A percentile compares a stretch with the other conserved stretches of the same genome.
Conservation (phyloP, 2,113 vertebrate species). For the Nerophis ophidion region DNA sequence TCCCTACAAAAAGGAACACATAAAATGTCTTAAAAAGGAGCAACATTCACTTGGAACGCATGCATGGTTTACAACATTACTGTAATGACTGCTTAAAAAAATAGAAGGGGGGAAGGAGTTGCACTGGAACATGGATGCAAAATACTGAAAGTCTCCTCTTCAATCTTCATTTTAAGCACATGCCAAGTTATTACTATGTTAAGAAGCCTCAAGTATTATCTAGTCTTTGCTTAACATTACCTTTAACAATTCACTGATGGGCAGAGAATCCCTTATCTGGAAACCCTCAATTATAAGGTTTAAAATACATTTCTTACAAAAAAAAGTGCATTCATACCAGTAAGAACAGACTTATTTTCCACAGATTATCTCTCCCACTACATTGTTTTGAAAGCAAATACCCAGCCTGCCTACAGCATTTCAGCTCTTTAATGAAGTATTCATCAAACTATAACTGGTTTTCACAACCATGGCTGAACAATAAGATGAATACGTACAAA, state of each 20-base stretch:
- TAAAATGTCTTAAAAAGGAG: constrained; percentile 24
- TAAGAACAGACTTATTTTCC: constrained; percentile 54
- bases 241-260: constrained; percentile 45
- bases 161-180: constrained; percentile 30
- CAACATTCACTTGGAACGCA: constrained; percentile 31
- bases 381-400: constrained; percentile 46
- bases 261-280: constrained; percentile 56
- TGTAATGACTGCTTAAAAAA: not conserved
- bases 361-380: constrained; percentile 42
- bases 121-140: constrained; percentile 33
- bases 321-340: constrained; percentile 67
- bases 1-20: constrained; percentile 17
- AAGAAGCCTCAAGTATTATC: constrained; percentile 49
- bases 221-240: constrained; percentile 49
- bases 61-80: constrained; percentile 25
- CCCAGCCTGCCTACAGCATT: constrained; percentile 53
- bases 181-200: constrained; percentile 53
- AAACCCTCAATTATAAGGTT: constrained; percentile 42
- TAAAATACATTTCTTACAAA: constrained; percentile 60
- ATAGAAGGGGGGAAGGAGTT: constrained; percentile 9
- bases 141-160: constrained; percentile 44
- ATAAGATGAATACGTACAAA: constrained; percentile 11
- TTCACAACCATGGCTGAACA: constrained; percentile 18
- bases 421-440: constrained; percentile 29
- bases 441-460: constrained; percentile 28